Evolutionary conservation across 2,888 invertebrate species (phyloP).

Genomic region (Plebejus melissa): DNA sequence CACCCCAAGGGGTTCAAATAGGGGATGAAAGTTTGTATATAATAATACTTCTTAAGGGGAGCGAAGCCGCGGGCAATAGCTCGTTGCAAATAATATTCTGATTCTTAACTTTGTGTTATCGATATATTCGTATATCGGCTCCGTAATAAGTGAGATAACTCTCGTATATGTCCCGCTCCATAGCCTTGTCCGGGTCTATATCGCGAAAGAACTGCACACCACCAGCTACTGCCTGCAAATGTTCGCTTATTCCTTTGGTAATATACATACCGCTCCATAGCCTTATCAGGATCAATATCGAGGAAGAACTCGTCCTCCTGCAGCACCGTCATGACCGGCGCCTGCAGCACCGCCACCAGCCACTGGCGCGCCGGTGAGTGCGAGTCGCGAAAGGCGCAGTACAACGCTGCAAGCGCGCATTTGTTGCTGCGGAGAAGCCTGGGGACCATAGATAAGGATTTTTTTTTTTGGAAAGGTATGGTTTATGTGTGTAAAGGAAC

Average conservation of each 20-base stretch:
- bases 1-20: no score
- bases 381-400: constrained; percentile 92
- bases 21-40: no score
- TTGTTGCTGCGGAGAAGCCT: constrained; percentile 90
- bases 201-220: constrained; percentile 87
- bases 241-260: no score
- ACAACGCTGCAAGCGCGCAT: constrained; percentile 92
- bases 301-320: constrained; percentile 95
- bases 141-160: no score
- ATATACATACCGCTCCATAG: constrained; percentile 80
- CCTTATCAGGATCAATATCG: constrained; percentile 94
- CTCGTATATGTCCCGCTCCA: constrained; percentile 78
- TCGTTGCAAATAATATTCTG: no score
- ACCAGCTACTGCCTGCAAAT: no score
- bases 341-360: constrained; percentile 93
- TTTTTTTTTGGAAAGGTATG: no score
- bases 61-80: no score
- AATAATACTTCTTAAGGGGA: no score
- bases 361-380: constrained; percentile 95
- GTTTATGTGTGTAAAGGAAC: no score
- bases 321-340: constrained; percentile 93
- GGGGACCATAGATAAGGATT: constrained; percentile 27
- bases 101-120: no score
- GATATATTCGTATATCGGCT: no score
- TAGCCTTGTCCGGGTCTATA: constrained; percentile 92